These are phyloP conservation scores for Microdon myrmicae DNA, from an alignment of 2,888 invertebrate species.

Conservation along the genomic window DNA sequence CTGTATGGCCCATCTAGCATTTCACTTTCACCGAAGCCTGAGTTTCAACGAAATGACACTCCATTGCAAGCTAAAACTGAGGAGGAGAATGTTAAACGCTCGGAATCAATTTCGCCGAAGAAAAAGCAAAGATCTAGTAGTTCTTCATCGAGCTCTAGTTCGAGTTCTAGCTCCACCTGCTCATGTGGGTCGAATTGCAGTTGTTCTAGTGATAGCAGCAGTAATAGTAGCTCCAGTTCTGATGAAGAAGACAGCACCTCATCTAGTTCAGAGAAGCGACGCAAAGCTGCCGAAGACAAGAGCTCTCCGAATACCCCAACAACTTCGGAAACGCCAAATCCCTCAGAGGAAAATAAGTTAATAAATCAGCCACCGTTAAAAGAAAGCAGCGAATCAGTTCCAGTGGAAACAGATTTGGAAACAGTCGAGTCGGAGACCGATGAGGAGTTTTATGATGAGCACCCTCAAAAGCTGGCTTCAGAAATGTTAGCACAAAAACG, in stretches of 20 bases:
- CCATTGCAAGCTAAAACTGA: conserved; percentile 44
- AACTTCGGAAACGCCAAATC: conserved; percentile 68
- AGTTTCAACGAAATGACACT: conserved; percentile 56
- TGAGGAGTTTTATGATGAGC: conserved; percentile 87
- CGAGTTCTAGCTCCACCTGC: conserved; percentile 82
- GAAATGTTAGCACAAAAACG: conserved; percentile 81
- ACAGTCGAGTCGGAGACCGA: conserved; percentile 87
- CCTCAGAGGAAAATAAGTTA: conserved; percentile 69
- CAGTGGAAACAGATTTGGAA: conserved; percentile 85
- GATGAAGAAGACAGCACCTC: conserved; percentile 70
- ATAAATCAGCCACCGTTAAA: conserved; percentile 59
- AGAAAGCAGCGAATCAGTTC: conserved; percentile 70
- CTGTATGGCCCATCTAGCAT: conserved; percentile 63
- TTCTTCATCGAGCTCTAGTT: conserved; percentile 80
- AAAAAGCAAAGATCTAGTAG: conserved; percentile 61
- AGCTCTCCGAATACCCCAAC: conserved; percentile 56
- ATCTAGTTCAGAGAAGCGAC: conserved; percentile 66
- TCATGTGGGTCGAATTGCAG: conserved; percentile 87
- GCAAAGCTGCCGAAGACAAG: conserved; percentile 64
- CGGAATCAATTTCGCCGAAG: conserved; percentile 59
- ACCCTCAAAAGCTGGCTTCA: conserved; percentile 80
- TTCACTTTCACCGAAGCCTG: conserved; percentile 43
- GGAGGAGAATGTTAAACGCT: conserved; percentile 3
- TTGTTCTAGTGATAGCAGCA: conserved; percentile 78
- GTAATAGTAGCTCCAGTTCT: conserved; percentile 72